Evolutionary conservation across 2,113 vertebrate genomes (phyloP), one percentile per base, ranked within the genome.

Genomic region (Coptodon bakossiorum): DNA sequence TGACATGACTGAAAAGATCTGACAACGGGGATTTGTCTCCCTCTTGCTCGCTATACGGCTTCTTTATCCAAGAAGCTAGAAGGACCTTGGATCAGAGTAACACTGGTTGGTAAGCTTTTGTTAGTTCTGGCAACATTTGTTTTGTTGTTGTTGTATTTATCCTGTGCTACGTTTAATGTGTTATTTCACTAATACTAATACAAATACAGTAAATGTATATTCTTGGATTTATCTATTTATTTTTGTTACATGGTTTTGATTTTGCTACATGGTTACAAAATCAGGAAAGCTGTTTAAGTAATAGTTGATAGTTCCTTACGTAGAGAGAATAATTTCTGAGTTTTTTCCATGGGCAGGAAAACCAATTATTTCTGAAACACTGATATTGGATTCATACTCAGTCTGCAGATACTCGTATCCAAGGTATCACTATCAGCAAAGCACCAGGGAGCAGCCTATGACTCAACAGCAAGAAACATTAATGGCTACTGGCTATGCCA

Each of bases 41-140:
- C 0, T 45, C 38, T 73, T 27, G n/a, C 38, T 71, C 2, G 7
- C 22, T 7, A 73, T 1, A 0, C 22, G 45, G 6, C 4, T 27
- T 45, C 22, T 45, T 73, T 29, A 73, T 27, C 40, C 68, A 45
- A 45, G 68, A 73, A 73, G 68, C 22, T 45, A 27, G 2, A 45
- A 45, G 13, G 40, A 73, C 3, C 22, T 73, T 27, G 8, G 1
- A 45, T 73, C 13, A 27, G 8, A 10, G 22, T 45, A 27, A 73
- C 38, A 45, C 68, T 73, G 13, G 40, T 48, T 45, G 40, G 38
- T 45, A 45, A 27, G 38, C 38, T 12, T 45, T 45, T 0, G 0
- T 45, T 45, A 0, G 40, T 45, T 73, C 5, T 27, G 40, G 40
- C 17, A 48, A 73, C 9, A 0, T 10, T 45, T 45, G 19, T 68